Evolutionary conservation across 2,888 invertebrate genomes (phyloP), one percentile per base, ranked within the genome.

Genomic region (Acrobeloides nanus): DNA sequence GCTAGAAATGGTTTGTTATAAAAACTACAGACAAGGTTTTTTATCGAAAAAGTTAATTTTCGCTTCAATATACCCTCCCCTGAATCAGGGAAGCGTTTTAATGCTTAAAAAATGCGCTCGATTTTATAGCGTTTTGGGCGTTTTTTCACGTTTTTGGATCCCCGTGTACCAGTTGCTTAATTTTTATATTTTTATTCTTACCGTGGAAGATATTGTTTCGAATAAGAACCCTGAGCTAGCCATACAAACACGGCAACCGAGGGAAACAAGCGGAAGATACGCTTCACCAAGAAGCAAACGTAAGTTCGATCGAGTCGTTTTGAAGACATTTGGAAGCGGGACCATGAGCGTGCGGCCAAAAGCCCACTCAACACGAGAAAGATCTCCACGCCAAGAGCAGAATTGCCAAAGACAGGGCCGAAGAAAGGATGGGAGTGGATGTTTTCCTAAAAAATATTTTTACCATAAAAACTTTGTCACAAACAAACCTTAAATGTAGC

Each of bases 381-480:
- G 27, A 62, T 64, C 51, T 70, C 70, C 6, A 70, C 70, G 10
- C 70, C 70, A 5, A 70, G 58, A 1, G 69, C 68, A 1, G 66
- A 66, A 50, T 70, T 70, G n/a, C 70, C 70, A 27, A 70, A 55
- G 1, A 68, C 51, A 1, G 70, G 60, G 17, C 70, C 70, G 51
- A 70, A 65, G 6, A 70, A 35, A 6, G 65, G 64, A 46, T 70
- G 64, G 29, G 61, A 54, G 46, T 70, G 70, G 32, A 70, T 58
- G 25, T 60, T 58, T 23, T 48, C 53, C 56, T 57, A 32, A 44
- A 59, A 41, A n/a, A 18, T 7, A 6, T 5, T 21, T 7, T 34
- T 34, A 5, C 35, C 17, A 12, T 7, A 34, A 5, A 34, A 34
- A 34, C 17, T 18, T 18, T 34, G 35, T 8, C 35, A 34, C 39